Percentiles rank a stretch among this genome's conserved stretches.
Evolutionary conservation across 2,113 vertebrate species (phyloP).

Genomic region (Lagenorhynchus albirostris): DNA sequence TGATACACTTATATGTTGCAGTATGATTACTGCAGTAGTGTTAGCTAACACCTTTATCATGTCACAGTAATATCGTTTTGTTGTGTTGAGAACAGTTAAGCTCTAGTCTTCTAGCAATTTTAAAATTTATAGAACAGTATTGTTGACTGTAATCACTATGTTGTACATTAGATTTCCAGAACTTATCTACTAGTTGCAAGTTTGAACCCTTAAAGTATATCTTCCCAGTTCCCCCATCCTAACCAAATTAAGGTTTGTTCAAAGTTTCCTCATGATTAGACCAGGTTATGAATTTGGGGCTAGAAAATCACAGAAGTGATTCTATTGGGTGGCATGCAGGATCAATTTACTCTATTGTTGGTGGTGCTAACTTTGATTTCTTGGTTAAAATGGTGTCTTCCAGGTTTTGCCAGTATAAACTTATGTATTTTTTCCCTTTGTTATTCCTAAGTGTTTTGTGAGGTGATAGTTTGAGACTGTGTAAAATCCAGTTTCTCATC

Average conservation of each 20-base stretch:
- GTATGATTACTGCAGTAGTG: neutral
- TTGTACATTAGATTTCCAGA: neutral
- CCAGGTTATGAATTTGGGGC: neutral
- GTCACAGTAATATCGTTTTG: neutral
- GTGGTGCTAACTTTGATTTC: neutral
- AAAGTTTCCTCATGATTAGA: neutral
- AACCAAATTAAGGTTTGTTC: neutral
- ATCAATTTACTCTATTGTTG: neutral
- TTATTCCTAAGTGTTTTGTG: neutral
- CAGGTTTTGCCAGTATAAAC: neutral
- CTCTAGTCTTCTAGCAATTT: neutral
- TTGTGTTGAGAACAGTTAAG: neutral
- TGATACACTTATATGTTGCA: neutral
- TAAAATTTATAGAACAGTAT: neutral
- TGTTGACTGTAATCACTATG: neutral
- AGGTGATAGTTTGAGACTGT: neutral
- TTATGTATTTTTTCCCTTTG: neutral
- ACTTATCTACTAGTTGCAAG: neutral
- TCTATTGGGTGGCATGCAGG: neutral
- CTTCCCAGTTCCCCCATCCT: neutral
- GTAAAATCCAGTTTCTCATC: neutral
- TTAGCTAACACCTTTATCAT: neutral
- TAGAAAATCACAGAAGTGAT: neutral
- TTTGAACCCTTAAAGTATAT: neutral
- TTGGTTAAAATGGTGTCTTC: neutral